phyloP scores from a whole-genome alignment of 92 coral and sea anemone species.

The Porites evermanni region DNA sequence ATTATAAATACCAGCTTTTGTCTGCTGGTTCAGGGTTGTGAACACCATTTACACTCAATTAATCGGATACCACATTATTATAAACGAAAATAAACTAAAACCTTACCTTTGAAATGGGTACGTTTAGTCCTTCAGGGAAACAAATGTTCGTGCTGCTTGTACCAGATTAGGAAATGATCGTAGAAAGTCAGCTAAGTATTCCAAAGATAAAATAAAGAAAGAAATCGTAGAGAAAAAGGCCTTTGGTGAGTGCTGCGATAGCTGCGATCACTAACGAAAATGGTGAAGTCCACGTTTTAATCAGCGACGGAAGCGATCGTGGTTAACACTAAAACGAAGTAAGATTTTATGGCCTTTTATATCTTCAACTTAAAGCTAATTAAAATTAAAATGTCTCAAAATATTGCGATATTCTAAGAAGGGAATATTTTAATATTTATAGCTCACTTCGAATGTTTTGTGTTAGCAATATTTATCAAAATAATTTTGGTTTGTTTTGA shows the following conservation, averaged over 20 bases:
- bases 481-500: too few relatives aligned
- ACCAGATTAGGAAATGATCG: neutral
- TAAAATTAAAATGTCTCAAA: neutral
- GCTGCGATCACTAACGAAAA: neutral
- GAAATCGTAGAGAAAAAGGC: neutral
- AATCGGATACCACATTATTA: neutral
- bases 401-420: slow-evolving; percentile 19
- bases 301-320: neutral
- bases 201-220: too few relatives aligned
- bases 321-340: neutral
- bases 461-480: neutral
- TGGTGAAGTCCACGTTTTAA: too few relatives aligned
- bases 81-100: too few relatives aligned
- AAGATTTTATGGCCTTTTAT: slow-evolving; percentile 2
- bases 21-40: neutral
- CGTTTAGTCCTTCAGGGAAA: neutral
- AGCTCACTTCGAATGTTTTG: neutral
- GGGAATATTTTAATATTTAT: slow-evolving; percentile 21
- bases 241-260: neutral
- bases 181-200: neutral
- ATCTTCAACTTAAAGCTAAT: neutral
- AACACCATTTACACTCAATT: neutral
- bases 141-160: neutral
- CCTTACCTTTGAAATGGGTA: neutral
- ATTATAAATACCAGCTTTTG: neutral